Base-by-base conservation (phyloP, 1,140 invertebrate species). In the Drosophila nebulosa region DNA sequence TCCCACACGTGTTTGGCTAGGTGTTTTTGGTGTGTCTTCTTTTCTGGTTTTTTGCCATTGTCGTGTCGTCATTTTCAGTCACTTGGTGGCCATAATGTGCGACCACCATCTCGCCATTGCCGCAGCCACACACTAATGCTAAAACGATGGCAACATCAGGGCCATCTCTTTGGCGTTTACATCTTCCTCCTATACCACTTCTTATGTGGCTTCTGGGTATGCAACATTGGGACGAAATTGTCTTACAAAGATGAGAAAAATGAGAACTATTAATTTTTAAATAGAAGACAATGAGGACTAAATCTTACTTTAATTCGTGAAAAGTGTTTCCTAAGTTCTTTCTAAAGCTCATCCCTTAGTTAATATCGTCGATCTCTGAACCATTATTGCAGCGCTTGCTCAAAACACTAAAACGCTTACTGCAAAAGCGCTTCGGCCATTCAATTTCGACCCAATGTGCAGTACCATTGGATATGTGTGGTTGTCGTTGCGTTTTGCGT, bases 11-110 rank as follows among this genome's bases (percentile, higher is more conserved):
- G 35, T 64, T 60, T 42, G 27, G 46, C 26, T 61, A 21, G n/a
- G 18, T 32, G 18, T 22, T 12, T 58, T 18, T 16, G n/a, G 14
- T 30, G 26, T n/a, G n/a, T 32, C 27, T 56, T 10, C 14, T 32
- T 30, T 27, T 27, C 69, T 73, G 69, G 39, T 9, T 55, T 55
- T 24, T 58, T 60, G 61, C 65, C 62, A 70, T 55, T 61, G 62
- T 39, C 67, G 36, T 53, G 56, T 64, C 30, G 35, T 67, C 59
- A 18, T 59, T 58, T 36, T 50, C 76, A 78, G 64, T 66, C 61
- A 86, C 81, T 69, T 64, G 78, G 42, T 78, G 73, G 78, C 78
- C 78, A 80, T 74, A 81, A 86, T 70, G 73, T 68, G 64, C 59
- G 66, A 53, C 69, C 39, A 18, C 39, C 39, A 42, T 16, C 39